phyloP scores from a whole-genome alignment of 1,140 invertebrate species.

The Drosophila fuyamai region DNA sequence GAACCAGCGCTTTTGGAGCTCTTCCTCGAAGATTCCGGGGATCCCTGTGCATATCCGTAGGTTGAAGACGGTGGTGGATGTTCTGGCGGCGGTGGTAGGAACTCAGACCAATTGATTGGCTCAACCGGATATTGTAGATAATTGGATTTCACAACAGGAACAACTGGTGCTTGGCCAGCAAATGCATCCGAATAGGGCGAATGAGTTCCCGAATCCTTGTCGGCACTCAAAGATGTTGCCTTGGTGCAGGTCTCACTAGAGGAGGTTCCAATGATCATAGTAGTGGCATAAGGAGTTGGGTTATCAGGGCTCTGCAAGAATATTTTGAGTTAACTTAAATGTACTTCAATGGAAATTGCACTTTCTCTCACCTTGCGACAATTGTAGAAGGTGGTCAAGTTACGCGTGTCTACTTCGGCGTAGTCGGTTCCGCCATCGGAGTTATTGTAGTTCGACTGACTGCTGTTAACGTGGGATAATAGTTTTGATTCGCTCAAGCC shows the following conservation, averaged over 20 bases:
- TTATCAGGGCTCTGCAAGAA: slow-evolving; percentile 87
- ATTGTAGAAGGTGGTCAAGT: slow-evolving; percentile 92
- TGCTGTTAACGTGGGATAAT: slow-evolving; percentile 87
- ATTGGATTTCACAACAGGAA: slow-evolving; percentile 84
- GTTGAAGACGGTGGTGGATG: slow-evolving; percentile 89
- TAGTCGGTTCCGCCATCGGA: slow-evolving; percentile 88
- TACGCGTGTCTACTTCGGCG: slow-evolving; percentile 91
- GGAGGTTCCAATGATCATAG: slow-evolving; percentile 87
- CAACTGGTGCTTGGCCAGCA: slow-evolving; percentile 38
- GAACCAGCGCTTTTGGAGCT: slow-evolving; percentile 83
- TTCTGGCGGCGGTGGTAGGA: slow-evolving; percentile 92
- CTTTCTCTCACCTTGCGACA: slow-evolving; percentile 77
- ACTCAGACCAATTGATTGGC: slow-evolving; percentile 91
- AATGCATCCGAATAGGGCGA: slow-evolving; percentile 84
- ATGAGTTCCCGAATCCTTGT: slow-evolving; percentile 86
- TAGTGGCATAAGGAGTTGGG: slow-evolving; percentile 93
- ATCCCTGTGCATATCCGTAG: slow-evolving; percentile 77
- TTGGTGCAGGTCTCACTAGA: slow-evolving; percentile 85
- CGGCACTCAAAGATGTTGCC: slow-evolving; percentile 85
- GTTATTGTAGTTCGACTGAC: slow-evolving; percentile 85
- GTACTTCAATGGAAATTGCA: neutral
- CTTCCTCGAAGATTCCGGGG: slow-evolving; percentile 81
- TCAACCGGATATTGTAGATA: slow-evolving; percentile 85
- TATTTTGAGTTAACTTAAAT: neutral
- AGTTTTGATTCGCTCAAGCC: slow-evolving; percentile 86